Conservation (phyloP, 2,113 vertebrate genomes). For the Phycodurus eques region DNA sequence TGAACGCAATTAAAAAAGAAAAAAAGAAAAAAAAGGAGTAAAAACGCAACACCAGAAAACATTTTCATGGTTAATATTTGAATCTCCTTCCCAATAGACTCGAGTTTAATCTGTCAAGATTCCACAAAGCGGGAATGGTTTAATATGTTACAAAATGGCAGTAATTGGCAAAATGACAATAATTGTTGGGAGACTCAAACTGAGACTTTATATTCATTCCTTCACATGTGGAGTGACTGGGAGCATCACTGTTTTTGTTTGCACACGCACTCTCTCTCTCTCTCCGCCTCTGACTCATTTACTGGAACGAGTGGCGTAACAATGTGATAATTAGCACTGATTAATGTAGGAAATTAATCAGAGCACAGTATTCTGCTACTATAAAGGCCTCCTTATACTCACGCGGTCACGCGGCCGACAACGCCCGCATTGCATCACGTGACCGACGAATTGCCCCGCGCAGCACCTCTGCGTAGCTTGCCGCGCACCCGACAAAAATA, state of each 20-base stretch:
- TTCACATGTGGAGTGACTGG: constrained; percentile 6
- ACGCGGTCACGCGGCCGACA: too few relatives aligned
- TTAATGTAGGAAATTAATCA: constrained; percentile 85
- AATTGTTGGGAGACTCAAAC: constrained; percentile 3
- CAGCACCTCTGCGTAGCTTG: too few relatives aligned
- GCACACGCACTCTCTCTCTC: constrained; percentile 9
- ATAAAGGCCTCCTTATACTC: constrained; percentile 39
- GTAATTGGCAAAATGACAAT: background rate
- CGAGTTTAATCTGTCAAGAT: background rate
- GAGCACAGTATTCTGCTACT: constrained; percentile 73
- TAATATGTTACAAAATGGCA: background rate
- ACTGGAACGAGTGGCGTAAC: constrained; percentile 72
- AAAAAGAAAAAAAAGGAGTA: background rate
- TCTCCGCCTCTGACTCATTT: constrained; percentile 70
- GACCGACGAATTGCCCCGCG: too few relatives aligned
- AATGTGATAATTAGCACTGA: constrained; percentile 86
- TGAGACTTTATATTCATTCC: constrained; percentile 16
- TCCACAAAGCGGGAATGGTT: background rate
- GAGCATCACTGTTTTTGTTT: constrained; percentile 14
- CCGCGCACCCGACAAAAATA: too few relatives aligned
- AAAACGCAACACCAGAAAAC: background rate
- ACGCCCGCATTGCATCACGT: too few relatives aligned
- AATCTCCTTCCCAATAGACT: background rate
- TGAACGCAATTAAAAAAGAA: constrained; percentile 33
- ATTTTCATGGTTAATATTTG: background rate